These are phyloP conservation scores for Morpho deidamia DNA, from an alignment of 2,888 invertebrate species.

Conservation along the genomic window DNA sequence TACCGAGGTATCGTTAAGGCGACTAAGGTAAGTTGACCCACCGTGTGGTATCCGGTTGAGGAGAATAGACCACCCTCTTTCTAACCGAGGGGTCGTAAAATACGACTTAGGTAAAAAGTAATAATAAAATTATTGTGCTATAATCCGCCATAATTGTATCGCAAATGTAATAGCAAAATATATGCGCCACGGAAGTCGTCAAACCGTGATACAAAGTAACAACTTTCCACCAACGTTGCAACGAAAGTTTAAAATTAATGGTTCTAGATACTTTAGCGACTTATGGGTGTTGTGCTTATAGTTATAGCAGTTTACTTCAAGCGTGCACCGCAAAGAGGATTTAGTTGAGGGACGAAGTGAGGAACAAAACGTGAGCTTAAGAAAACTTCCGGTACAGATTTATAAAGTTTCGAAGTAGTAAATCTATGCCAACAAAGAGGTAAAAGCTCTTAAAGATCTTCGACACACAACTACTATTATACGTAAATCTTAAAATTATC, in stretches of 20 bases:
- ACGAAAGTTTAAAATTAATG: slow-evolving; percentile 5
- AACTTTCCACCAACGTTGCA: not conserved
- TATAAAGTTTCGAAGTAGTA: slow-evolving; percentile 1
- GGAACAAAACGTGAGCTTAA: not conserved
- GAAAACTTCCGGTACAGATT: not conserved
- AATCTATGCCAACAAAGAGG: not conserved
- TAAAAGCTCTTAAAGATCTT: not conserved
- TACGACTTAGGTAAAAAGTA: too few species aligned
- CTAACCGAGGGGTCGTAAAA: too few species aligned
- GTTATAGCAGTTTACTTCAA: slow-evolving; percentile 18
- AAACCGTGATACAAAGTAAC: not conserved
- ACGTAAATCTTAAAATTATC: too few species aligned
- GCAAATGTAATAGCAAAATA: too few species aligned
- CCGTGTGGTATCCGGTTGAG: too few species aligned
- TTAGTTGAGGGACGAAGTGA: slow-evolving; percentile 11
- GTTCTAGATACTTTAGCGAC: slow-evolving; percentile 7
- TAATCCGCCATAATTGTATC: too few species aligned
- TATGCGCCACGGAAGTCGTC: too few species aligned
- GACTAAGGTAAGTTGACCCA: too few species aligned
- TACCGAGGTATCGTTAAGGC: too few species aligned
- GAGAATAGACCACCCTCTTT: too few species aligned
- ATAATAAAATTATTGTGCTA: too few species aligned
- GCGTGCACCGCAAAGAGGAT: slow-evolving; percentile 25
- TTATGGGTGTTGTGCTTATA: slow-evolving; percentile 14
- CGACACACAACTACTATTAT: too few species aligned